These are phyloP conservation scores for Maniola hyperantus DNA, from an alignment of 2,888 invertebrate genomes.

Conservation along the genomic window DNA sequence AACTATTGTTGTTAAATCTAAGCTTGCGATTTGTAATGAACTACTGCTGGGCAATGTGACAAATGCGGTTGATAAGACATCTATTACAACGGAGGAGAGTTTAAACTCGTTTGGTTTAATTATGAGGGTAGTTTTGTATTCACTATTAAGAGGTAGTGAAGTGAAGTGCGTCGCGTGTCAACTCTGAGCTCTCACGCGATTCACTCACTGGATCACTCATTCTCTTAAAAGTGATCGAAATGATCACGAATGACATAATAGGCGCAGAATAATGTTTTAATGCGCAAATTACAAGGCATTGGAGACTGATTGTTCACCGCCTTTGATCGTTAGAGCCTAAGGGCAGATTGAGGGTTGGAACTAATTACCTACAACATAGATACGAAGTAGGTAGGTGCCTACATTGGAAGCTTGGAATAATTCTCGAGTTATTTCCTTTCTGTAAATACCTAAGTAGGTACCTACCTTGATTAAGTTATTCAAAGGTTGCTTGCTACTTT, in stretches of 20 bases:
- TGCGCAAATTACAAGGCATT: slow-evolving; percentile 45
- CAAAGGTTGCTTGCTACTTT: background rate
- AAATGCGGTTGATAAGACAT: background rate
- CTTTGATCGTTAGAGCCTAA: slow-evolving; percentile 37
- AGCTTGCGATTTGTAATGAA: slow-evolving; percentile 23
- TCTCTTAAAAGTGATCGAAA: slow-evolving; percentile 43
- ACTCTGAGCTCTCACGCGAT: slow-evolving; percentile 47
- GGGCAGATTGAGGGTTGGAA: slow-evolving; percentile 16
- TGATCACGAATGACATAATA: slow-evolving; percentile 38
- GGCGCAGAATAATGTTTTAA: slow-evolving; percentile 43
- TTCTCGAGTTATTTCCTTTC: background rate
- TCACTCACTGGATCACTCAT: slow-evolving; percentile 42
- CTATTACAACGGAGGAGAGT: slow-evolving; percentile 21
- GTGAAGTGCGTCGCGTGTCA: slow-evolving; percentile 48
- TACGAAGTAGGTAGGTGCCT: too few relatives aligned
- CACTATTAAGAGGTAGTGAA: slow-evolving; percentile 40
- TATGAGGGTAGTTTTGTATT: background rate
- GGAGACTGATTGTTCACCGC: slow-evolving; percentile 38
- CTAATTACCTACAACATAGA: background rate
- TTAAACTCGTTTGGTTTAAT: slow-evolving; percentile 12
- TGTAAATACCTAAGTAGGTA: too few relatives aligned
- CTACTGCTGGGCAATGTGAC: background rate
- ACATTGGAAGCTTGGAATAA: background rate
- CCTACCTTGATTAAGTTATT: background rate
- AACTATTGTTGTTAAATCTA: background rate